A percentile compares a stretch with the other conserved stretches of the same genome.
These are phyloP conservation scores for Numenius arquata DNA, from an alignment of 2,113 vertebrate species.

Conservation along the genomic window DNA sequence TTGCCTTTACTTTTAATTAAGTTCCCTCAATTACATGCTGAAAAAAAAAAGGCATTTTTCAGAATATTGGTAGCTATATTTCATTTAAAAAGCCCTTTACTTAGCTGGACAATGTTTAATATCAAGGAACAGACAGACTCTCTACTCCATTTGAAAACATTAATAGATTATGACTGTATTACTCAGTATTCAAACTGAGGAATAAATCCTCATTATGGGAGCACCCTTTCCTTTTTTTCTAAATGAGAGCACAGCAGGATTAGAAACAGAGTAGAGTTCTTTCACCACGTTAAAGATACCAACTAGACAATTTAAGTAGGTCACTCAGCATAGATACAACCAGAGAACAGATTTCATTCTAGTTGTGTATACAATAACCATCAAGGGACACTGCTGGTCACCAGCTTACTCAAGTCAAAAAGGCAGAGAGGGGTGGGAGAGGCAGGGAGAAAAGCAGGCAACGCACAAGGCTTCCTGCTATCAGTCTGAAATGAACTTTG, in stretches of 20 bases:
- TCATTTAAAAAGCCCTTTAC: not conserved
- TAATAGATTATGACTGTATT: not conserved
- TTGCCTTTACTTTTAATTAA: not conserved
- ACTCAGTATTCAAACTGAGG: not conserved
- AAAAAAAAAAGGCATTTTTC: not conserved
- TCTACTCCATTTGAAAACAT: not conserved
- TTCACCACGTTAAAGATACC: not conserved
- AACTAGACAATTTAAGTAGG: not conserved
- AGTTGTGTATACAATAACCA: not conserved
- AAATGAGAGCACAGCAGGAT: not conserved
- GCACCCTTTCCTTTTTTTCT: not conserved
- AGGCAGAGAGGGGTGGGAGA: not conserved
- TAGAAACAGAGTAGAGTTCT: not conserved
- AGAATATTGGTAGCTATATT: not conserved
- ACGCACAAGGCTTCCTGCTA: not conserved
- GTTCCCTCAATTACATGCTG: not conserved
- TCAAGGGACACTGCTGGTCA: not conserved
- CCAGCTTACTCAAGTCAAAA: not conserved
- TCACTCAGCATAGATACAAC: not conserved
- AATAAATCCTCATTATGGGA: not conserved
- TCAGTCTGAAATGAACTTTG: not conserved
- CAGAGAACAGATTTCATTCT: not conserved
- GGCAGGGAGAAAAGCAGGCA: not conserved
- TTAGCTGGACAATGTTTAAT: not conserved
- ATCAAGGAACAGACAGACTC: not conserved